Conservation (phyloP, 2,888 invertebrate species). For the Lasioglossum leucozonium region DNA sequence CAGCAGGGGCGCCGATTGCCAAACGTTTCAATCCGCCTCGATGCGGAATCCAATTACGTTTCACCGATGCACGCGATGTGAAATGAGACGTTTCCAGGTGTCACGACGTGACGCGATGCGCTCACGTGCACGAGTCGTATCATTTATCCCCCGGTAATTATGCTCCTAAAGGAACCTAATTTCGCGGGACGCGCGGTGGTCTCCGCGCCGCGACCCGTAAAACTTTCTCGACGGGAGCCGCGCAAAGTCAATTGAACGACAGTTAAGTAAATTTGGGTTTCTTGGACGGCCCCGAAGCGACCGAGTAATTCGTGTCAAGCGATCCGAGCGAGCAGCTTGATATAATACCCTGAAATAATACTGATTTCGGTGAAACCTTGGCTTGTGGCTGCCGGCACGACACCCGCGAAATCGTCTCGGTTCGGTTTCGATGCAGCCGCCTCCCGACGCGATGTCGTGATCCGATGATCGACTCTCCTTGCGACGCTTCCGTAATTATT, state of each 20-base stretch:
- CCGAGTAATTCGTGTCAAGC: constrained; percentile 59
- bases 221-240: constrained; percentile 51
- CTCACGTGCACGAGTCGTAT: constrained; percentile 9
- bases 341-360: constrained; percentile 12
- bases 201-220: background rate
- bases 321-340: constrained; percentile 22
- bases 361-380: constrained; percentile 47
- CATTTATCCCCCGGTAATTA: constrained; percentile 40
- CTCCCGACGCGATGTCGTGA: background rate
- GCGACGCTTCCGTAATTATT: background rate
- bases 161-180: constrained; percentile 35
- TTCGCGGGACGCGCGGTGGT: constrained; percentile 20
- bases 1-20: background rate
- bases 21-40: constrained; percentile 18
- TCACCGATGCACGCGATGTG: constrained; percentile 39
- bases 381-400: constrained; percentile 26
- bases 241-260: constrained; percentile 44
- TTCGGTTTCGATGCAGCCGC: background rate
- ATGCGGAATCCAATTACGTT: constrained; percentile 28
- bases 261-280: constrained; percentile 64
- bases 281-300: constrained; percentile 48
- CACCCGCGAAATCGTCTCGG: background rate
- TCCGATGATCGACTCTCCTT: background rate
- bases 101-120: background rate
- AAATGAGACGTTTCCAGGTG: constrained; percentile 10